A percentile compares a stretch with the other conserved stretches of the same genome.
Evolutionary conservation across 2,113 vertebrate genomes (phyloP).

Genomic region (Eretmochelys imbricata): DNA sequence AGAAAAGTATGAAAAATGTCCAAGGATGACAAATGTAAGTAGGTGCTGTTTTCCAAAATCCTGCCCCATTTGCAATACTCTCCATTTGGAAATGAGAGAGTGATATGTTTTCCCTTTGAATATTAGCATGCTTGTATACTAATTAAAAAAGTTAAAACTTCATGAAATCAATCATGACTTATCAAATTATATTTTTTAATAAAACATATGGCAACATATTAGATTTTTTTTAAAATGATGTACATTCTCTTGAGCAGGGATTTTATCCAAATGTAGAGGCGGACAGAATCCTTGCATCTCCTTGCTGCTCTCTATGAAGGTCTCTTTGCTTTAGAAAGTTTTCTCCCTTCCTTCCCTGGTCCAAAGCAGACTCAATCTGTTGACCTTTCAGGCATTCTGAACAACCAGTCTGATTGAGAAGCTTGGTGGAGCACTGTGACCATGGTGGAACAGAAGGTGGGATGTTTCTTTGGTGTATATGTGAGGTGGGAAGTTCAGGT

Average conservation of each 20-base stretch:
- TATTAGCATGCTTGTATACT: not conserved
- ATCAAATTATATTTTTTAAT: not conserved
- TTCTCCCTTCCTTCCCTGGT: not conserved
- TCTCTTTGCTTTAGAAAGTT: not conserved
- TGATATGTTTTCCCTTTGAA: not conserved
- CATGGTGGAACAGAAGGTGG: not conserved
- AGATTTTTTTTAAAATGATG: not conserved
- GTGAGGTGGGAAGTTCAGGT: not conserved
- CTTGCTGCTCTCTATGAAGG: not conserved
- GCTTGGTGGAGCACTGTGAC: not conserved
- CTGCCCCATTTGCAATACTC: not conserved
- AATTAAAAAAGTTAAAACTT: not conserved
- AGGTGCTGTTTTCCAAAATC: not conserved
- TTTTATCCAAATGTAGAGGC: not conserved
- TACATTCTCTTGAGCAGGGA: not conserved
- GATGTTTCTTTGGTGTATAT: not conserved
- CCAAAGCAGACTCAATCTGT: not conserved
- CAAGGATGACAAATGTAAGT: not conserved
- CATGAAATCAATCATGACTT: not conserved
- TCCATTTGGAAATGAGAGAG: not conserved
- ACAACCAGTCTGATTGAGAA: not conserved
- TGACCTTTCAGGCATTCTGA: not conserved
- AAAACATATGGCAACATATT: not conserved
- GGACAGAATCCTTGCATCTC: not conserved
- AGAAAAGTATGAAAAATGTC: not conserved